These are phyloP conservation scores for Orthosia cruda DNA, from an alignment of 2,888 invertebrate species.

Conservation along the genomic window DNA sequence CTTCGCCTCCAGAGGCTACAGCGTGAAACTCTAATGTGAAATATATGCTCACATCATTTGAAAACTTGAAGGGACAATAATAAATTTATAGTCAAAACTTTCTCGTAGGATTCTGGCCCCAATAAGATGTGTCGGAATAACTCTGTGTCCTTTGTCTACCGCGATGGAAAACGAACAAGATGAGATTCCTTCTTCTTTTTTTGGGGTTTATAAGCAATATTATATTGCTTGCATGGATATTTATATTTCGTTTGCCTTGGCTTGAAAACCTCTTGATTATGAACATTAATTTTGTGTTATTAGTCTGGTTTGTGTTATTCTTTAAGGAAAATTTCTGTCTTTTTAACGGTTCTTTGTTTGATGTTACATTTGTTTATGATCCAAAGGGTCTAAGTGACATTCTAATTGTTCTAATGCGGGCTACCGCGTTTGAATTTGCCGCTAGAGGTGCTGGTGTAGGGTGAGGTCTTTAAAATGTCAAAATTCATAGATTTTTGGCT, in stretches of 20 bases:
- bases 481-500: too few species aligned
- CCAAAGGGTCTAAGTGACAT: too few species aligned
- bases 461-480: too few species aligned
- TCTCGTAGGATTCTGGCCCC: slow-evolving; percentile 39
- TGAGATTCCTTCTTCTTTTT: slow-evolving; percentile 34
- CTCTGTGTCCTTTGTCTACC: slow-evolving; percentile 50
- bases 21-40: slow-evolving; percentile 48
- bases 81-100: slow-evolving; percentile 70
- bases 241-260: background rate
- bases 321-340: background rate
- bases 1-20: slow-evolving; percentile 41
- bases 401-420: too few species aligned
- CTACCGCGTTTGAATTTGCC: too few species aligned
- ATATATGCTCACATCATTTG: slow-evolving; percentile 57
- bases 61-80: slow-evolving; percentile 57
- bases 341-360: background rate
- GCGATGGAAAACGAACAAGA: slow-evolving; percentile 58
- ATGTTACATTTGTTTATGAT: background rate
- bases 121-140: slow-evolving; percentile 57
- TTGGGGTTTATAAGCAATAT: slow-evolving; percentile 29
- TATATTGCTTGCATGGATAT: background rate
- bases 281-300: background rate
- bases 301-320: background rate
- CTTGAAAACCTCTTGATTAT: background rate
- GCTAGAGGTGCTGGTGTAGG: too few species aligned